Evolutionary conservation across 2,113 vertebrate genomes (phyloP).

Genomic region (Myocastor coypus): DNA sequence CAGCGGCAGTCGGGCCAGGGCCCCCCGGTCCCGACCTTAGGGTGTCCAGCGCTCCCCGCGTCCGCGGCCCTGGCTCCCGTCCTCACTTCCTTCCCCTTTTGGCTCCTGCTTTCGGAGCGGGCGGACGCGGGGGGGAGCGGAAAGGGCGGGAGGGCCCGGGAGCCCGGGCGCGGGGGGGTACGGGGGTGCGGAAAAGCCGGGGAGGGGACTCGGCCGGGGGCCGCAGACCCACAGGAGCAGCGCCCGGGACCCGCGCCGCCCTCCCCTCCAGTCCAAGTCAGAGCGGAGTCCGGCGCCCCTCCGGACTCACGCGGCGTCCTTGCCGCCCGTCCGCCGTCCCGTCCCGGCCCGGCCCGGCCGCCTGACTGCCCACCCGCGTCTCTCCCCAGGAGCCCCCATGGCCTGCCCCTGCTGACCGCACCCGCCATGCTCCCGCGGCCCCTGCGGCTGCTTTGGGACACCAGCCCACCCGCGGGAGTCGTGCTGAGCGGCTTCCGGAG

Average conservation of each 20-base stretch:
- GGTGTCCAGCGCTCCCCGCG: background rate
- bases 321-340: background rate
- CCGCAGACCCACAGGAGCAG: slow-evolving; percentile 19
- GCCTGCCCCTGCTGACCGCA: slow-evolving; percentile 67
- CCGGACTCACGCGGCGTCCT: slow-evolving; percentile 19
- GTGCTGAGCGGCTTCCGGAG: slow-evolving; percentile 83
- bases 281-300: slow-evolving; percentile 52
- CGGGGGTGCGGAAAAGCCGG: slow-evolving; percentile 67
- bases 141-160: slow-evolving; percentile 61
- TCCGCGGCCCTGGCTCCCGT: slow-evolving; percentile 63
- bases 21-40: background rate
- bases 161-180: background rate
- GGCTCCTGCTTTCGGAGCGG: slow-evolving; percentile 69
- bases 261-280: slow-evolving; percentile 75
- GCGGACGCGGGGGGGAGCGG: slow-evolving; percentile 71
- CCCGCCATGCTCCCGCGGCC: slow-evolving; percentile 80
- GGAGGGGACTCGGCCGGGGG: slow-evolving; percentile 56
- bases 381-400: slow-evolving; percentile 78
- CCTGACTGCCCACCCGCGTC: slow-evolving; percentile 21
- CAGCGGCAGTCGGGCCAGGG: background rate
- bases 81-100: slow-evolving; percentile 82
- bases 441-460: slow-evolving; percentile 80
- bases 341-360: background rate
- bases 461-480: slow-evolving; percentile 76
- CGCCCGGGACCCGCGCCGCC: slow-evolving; percentile 56